These are phyloP conservation scores for Gavialis gangeticus DNA, from an alignment of 2,113 vertebrate species.

Conservation along the genomic window DNA sequence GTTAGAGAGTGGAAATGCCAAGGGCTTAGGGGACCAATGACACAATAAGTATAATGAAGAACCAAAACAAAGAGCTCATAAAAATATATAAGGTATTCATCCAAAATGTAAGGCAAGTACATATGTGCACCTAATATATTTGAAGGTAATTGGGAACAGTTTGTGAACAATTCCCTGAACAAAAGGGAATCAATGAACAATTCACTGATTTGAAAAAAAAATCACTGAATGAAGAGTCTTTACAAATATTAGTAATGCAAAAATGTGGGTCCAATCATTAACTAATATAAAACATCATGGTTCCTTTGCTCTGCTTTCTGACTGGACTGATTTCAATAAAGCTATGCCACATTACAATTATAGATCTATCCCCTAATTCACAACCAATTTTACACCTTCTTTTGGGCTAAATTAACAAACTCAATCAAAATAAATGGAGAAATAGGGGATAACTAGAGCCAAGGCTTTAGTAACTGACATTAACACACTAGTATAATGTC, in stretches of 20 bases:
- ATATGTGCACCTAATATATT: not conserved
- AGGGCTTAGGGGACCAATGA: not conserved
- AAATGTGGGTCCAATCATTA: not conserved
- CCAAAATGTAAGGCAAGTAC: not conserved
- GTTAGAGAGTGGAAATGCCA: not conserved
- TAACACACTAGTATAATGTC: no score
- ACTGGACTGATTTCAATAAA: not conserved
- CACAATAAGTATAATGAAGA: not conserved
- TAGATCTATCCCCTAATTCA: not conserved
- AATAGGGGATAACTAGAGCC: not conserved
- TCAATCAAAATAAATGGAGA: not conserved
- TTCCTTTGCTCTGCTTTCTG: not conserved
- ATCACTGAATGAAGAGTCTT: no score
- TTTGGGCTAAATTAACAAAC: not conserved
- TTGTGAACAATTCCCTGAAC: not conserved
- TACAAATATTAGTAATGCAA: not conserved
- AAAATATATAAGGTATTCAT: not conserved
- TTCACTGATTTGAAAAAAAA: no score
- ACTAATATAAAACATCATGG: not conserved
- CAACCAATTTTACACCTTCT: not conserved
- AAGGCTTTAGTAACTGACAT: not conserved
- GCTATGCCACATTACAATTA: not conserved
- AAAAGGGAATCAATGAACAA: not conserved
- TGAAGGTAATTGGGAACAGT: not conserved
- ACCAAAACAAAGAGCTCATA: not conserved